phyloP scores from a whole-genome alignment of 2,113 vertebrate species.

The Spermophilus dauricus region DNA sequence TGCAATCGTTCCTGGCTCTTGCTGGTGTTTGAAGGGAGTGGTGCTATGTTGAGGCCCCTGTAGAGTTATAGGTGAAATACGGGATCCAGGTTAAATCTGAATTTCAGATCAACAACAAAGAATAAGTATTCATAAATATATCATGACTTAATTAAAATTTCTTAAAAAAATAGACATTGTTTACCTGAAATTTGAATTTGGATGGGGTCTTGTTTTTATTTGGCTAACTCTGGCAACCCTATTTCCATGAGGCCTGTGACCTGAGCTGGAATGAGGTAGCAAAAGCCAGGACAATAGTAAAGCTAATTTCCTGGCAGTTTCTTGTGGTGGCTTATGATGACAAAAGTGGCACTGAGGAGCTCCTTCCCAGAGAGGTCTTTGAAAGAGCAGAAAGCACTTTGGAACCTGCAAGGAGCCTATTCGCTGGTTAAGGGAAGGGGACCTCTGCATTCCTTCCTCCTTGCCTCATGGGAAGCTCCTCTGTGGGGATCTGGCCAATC shows the following conservation, averaged over 20 bases:
- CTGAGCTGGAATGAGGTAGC: neutral
- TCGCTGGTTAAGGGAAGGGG: neutral
- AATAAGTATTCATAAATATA: neutral
- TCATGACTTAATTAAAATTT: neutral
- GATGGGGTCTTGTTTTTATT: neutral
- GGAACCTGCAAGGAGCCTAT: neutral
- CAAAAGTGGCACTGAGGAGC: neutral
- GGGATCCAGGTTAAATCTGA: neutral
- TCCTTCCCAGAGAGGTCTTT: neutral
- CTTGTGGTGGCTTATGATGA: neutral
- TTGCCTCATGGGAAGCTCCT: neutral
- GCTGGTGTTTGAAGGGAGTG: neutral
- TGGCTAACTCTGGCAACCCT: neutral
- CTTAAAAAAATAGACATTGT: neutral
- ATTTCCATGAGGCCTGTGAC: neutral
- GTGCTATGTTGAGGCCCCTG: neutral
- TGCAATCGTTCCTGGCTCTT: neutral
- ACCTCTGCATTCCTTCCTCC: neutral
- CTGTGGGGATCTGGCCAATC: neutral
- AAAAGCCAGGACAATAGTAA: neutral
- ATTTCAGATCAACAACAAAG: slow-evolving; percentile 49
- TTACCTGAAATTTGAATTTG: slow-evolving; percentile 12
- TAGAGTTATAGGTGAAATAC: neutral
- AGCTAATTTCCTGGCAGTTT: neutral
- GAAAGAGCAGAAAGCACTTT: slow-evolving; percentile 16